Percentiles rank a stretch among this genome's conserved stretches.
These are phyloP conservation scores for Furnarius figulus DNA, from an alignment of 2,113 vertebrate species.

Conservation along the genomic window DNA sequence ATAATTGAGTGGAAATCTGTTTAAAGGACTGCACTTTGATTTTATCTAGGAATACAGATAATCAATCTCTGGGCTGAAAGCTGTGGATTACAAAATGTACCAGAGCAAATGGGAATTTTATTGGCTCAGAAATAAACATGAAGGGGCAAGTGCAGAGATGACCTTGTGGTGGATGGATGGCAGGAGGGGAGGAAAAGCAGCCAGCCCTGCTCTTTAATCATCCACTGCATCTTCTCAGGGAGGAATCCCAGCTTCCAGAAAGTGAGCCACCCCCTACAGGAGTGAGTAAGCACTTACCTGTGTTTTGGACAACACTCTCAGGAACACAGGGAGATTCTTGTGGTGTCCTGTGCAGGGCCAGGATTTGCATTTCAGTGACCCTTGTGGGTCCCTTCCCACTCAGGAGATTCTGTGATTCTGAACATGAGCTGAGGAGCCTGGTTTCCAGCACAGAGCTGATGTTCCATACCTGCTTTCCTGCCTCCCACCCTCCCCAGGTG, in stretches of 20 bases:
- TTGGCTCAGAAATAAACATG: not conserved
- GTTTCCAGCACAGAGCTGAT: accelerated
- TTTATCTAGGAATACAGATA: conserved; percentile 38
- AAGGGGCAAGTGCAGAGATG: not conserved
- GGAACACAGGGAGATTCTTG: accelerated
- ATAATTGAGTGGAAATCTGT: not conserved
- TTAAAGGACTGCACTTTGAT: conserved; percentile 9
- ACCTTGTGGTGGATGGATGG: not conserved
- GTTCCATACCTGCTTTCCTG: not conserved
- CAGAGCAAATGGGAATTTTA: conserved; percentile 9
- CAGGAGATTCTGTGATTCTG: accelerated
- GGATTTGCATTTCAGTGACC: too few species aligned
- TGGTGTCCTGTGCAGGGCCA: not conserved
- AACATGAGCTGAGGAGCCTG: accelerated
- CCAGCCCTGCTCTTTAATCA: not conserved
- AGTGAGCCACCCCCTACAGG: accelerated
- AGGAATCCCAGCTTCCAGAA: not conserved
- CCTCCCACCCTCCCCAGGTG: accelerated
- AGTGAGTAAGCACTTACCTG: accelerated
- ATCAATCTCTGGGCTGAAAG: conserved; percentile 26
- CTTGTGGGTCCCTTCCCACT: not conserved
- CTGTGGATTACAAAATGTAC: not conserved
- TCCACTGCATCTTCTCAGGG: not conserved
- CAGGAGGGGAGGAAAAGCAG: not conserved
- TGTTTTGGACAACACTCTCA: not conserved